Base-by-base conservation (phyloP, 2,888 invertebrate genomes). In the Copidosoma aretas region DNA sequence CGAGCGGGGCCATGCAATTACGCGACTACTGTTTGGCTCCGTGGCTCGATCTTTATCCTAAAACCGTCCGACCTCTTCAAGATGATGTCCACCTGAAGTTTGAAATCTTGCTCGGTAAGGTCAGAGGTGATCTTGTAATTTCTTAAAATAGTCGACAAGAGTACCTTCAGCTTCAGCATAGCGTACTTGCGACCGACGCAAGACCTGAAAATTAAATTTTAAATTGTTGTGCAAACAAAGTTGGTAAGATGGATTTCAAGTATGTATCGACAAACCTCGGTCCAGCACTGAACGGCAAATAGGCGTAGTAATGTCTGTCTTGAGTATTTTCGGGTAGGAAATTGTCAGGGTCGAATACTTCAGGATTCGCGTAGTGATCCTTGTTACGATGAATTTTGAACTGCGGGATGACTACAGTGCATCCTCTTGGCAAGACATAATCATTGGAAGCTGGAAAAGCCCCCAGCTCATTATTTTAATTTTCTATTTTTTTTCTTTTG, bases 251-350 rank as follows among this genome's bases (percentile, higher is more conserved):
- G 41, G 8, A 41, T 41, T 14, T 41, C 41, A n/a, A 43, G 41
- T 58, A 24, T 32, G 32, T 32, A 32, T 32, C 32, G 32, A 8
- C 32, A 54, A 62, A 78, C 81, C 93, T 89, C 8, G 93, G 93
- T 51, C 93, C 93, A 71, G 93, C 93, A 61, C 92, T 93, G 87
- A 93, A 93, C 15, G 93, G 93, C 63, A 93, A 89, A 78, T 90
- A 93, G 5, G 92, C 89, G 80, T 93, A 93, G 79, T 92, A 93
- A 79, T 94, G 93, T 70, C 94, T 88, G 76, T 89, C 89, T 60
- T 90, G 90, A 71, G 90, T 90, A 74, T 88, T 89, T 79, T 94
- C 94, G 0, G 93, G 91, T 73, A 93, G 86, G 86, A 94, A 95
- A 81, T 94, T 91, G 82, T 94, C 94, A 1, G 95, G 94, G 85